Evolutionary conservation across 2,113 vertebrate genomes (phyloP).

Genomic region (Tachuris rubrigastra): DNA sequence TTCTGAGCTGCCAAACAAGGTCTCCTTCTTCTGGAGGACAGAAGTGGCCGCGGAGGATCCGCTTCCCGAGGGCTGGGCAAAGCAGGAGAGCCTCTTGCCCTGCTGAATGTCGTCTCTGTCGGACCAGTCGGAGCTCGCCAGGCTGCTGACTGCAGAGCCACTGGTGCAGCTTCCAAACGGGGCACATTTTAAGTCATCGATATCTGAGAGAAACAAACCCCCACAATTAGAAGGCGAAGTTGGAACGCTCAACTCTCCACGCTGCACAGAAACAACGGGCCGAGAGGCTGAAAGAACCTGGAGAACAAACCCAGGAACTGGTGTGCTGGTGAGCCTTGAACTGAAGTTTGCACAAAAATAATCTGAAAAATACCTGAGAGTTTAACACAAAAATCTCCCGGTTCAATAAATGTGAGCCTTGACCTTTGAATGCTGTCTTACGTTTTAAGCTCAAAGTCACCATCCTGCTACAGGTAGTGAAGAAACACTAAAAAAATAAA

Average conservation of each 20-base stretch:
- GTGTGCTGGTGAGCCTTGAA: background rate
- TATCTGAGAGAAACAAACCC: slow-evolving; percentile 85
- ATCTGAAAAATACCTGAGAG: background rate
- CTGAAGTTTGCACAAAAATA: background rate
- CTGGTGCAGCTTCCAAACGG: slow-evolving; percentile 81
- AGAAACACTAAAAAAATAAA: background rate
- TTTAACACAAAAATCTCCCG: background rate
- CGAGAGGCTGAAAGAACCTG: background rate
- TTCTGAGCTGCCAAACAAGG: slow-evolving; percentile 86
- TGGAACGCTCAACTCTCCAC: background rate
- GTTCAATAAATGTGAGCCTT: background rate
- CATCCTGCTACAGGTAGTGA: background rate
- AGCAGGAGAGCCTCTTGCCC: slow-evolving; percentile 72
- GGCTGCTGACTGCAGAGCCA: slow-evolving; percentile 78
- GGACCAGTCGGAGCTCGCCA: slow-evolving; percentile 88
- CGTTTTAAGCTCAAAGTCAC: background rate
- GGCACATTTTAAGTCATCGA: slow-evolving; percentile 91
- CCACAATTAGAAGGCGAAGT: slow-evolving; percentile 54
- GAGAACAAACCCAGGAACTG: background rate
- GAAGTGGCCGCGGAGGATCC: slow-evolving; percentile 71
- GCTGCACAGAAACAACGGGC: background rate
- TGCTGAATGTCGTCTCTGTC: slow-evolving; percentile 85
- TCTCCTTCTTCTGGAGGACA: slow-evolving; percentile 83
- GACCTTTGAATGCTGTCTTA: background rate
- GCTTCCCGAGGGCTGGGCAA: slow-evolving; percentile 67